Base-by-base conservation (phyloP, 2,113 vertebrate species). In the Ginglymostoma cirratum region DNA sequence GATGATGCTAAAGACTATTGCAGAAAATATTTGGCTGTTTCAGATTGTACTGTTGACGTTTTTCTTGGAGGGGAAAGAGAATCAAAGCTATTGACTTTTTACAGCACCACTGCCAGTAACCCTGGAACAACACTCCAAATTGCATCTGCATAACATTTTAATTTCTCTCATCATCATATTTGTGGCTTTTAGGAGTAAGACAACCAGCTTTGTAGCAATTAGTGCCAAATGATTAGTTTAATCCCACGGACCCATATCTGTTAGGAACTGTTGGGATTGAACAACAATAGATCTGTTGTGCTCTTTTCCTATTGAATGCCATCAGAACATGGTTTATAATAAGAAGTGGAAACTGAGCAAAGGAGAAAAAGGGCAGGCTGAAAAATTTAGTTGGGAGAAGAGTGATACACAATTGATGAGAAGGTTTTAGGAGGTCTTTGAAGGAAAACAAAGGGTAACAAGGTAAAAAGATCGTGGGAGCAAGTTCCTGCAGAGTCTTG, bases 211-310 rank as follows among this genome's bases (percentile, higher is more conserved):
- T 55, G 48, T 90, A 61, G 48, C 48, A 90, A 90, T 61, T 90
- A 61, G 87, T 90, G 87, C 55, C 52, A 90, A 90, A 65, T 90
- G 24, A 90, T 90, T 61, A 61, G 48, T 34, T 90, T 90, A 52
- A 90, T 61, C 24, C 87, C 55, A 61, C 30, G 55, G 87, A 65
- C 48, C 55, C 30, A 15, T 21, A 38, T 38, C 80, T 42, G 42
- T 83, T 83, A 83, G 80, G n/a, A 83, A 45, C 80, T 42, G 80
- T 83, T 19, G 80, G 42, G 80, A 45, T 83, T 42, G 38, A 83
- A 83, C n/a, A 83, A 83, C 78, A 42, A 83, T 38, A 38, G 38
- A 42, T 83, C 34, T 83, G 15, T 19, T 5, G 15, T 42, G n/a
- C 78, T 80, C 76, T n/a, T 80, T 38, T 5, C 76, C n/a, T 0